Evolutionary conservation across 2,113 vertebrate genomes (phyloP), one percentile per base, ranked within the genome.

Genomic region (Ursus arctos): DNA sequence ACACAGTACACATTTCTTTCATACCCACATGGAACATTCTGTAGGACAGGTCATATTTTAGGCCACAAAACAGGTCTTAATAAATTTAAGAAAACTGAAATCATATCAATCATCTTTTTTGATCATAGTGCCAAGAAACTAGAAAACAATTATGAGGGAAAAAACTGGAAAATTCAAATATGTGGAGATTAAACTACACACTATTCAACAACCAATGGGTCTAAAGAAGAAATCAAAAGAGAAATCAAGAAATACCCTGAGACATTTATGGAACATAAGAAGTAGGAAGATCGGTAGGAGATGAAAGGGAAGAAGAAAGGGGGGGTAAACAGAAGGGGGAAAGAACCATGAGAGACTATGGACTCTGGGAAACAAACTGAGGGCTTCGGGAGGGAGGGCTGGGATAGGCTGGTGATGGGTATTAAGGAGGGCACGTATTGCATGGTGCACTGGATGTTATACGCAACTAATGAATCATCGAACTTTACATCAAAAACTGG

Each of bases 191-290:
- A 93, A 76, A 63, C 33, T 40, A 76, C 71, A 65, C 16, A 71
- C 19, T 93, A 53, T 57, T 86, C 7, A 93, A 76, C 19, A 77
- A 77, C n/a, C 43, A 93, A 53, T 13, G 14, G 57, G 43, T 74
- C 86, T 40, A 72, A 86, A 43, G n/a, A 85, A 53, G 61, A 92
- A 92, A 84, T 49, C 80, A 84, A 83, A 82, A 92, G 53, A 71
- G 22, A 83, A 57, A 59, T n/a, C 3, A 82, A 40, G 24, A 69
- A 59, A 88, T 22, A 59, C 36, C 36, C 57, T 59, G 53, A 74
- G n/a, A 88, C 18, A 59, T 43, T 43, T 43, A 43, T 43, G 43
- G 43, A 43, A 43, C 43, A 43, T 43, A 43, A 43, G 43, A 43
- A 43, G 43, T 43, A 43, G 43, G 43, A 43, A 43, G 43, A 43